Percentiles rank a stretch among this genome's conserved stretches.
Conservation (phyloP, 2,888 invertebrate species). For the Gastracanthus pulcherrimus region DNA sequence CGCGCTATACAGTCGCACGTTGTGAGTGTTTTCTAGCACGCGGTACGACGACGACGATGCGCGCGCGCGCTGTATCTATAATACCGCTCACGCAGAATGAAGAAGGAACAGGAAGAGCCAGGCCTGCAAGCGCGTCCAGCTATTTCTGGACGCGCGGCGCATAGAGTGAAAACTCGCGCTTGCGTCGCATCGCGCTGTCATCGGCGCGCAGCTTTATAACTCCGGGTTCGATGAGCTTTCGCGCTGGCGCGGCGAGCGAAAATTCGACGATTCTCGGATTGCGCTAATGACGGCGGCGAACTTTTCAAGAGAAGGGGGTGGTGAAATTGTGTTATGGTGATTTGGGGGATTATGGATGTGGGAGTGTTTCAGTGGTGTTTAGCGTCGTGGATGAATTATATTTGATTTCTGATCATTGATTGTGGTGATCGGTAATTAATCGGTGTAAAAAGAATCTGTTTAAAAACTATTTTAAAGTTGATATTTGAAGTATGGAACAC, state of each 20-base stretch:
- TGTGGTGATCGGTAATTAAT: too few relatives aligned
- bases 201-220: slow-evolving; percentile 15
- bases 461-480: too few relatives aligned
- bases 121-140: slow-evolving; percentile 23
- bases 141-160: slow-evolving; percentile 43
- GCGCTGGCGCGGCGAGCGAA: not conserved
- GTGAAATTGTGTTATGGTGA: too few relatives aligned
- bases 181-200: slow-evolving; percentile 15
- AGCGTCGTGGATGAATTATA: too few relatives aligned
- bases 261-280: not conserved
- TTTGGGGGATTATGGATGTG: not conserved
- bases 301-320: not conserved
- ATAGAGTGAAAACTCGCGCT: not conserved
- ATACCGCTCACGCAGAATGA: not conserved
- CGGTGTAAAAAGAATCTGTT: too few relatives aligned
- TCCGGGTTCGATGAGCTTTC: slow-evolving; percentile 54
- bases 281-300: not conserved
- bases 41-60: not conserved
- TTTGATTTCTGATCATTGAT: too few relatives aligned
- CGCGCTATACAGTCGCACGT: too few relatives aligned
- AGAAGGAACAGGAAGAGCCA: slow-evolving; percentile 55
- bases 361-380: too few relatives aligned
- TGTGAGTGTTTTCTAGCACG: not conserved
- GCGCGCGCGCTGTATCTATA: too few relatives aligned
- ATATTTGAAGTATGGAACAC: too few relatives aligned